These are phyloP conservation scores for Oophaga pumilio DNA, from an alignment of 2,113 vertebrate genomes.

Conservation along the genomic window DNA sequence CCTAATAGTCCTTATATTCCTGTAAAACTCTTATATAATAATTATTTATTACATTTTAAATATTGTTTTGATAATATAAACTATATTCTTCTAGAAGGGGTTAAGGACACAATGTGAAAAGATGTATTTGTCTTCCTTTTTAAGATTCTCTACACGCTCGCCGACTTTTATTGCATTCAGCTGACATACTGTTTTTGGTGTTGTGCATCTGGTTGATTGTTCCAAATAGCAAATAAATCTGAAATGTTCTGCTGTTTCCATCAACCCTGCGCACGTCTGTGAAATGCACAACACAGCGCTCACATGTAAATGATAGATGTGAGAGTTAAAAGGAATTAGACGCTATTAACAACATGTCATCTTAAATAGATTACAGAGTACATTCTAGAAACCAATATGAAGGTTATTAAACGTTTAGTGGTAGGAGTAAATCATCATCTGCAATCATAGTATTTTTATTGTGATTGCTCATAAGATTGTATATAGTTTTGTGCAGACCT, in stretches of 20 bases:
- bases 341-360: conserved; percentile 15
- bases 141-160: conserved; percentile 15
- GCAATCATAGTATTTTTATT: neutral
- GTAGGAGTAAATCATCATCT: neutral
- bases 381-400: neutral
- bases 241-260: conserved; percentile 24
- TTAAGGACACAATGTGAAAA: conserved; percentile 2
- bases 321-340: conserved; percentile 20
- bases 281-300: neutral
- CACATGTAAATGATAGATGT: conserved; percentile 27
- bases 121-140: neutral
- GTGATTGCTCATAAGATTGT: neutral
- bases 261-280: conserved; percentile 21
- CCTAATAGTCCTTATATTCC: neutral
- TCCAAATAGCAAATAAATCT: conserved; percentile 42
- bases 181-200: conserved; percentile 47
- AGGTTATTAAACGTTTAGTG: conserved; percentile 2
- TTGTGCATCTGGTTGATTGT: conserved; percentile 47
- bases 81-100: neutral
- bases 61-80: neutral
- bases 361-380: neutral
- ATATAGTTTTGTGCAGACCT: neutral
- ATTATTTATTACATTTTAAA: neutral
- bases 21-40: neutral
- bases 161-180: conserved; percentile 37